Evolutionary conservation across 2,888 invertebrate species (phyloP), one percentile per base, ranked within the genome.

Genomic region (Tortrix viridana): DNA sequence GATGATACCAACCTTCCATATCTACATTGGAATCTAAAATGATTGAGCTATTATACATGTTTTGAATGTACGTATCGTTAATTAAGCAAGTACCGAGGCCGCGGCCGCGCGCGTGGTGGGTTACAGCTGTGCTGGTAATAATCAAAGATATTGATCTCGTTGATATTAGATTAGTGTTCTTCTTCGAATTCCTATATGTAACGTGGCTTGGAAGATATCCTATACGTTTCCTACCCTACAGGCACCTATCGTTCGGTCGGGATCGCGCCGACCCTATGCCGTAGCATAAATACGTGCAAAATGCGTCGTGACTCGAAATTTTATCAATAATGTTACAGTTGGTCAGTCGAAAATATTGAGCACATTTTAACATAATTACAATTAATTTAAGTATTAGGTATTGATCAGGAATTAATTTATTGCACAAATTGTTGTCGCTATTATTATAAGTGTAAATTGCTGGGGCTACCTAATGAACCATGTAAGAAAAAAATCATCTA

Each of bases 281-380:
- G 71, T 75, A 78, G 70, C 76, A 74, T 74, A 71, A 79, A 74
- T 75, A 78, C 76, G 76, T 71, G 73, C 74, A 71, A 75, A 63
- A 63, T 58, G 58, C 75, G 79, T 74, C 69, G 68, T 67, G 71
- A 71, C 69, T 70, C 67, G 71, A 70, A 70, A 67, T 62, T 60
- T 80, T 82, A 84, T 73, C 79, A 77, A 78, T 80, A 79, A 77
- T 76, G 79, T 85, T 86, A 87, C 80, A 89, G 85, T 89, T 89
- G 89, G 89, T 91, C 91, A 89, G 90, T 90, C 89, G 86, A 89
- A 89, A 89, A 86, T 82, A 86, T 90, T 91, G 90, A 92, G 91
- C 90, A 88, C 81, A 81, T 80, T 78, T 79, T 72, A 75, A 79
- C 73, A 72, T 74, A n/a, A 74, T 69, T 70, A 75, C 80, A 80